Conservation (phyloP, 1,140 invertebrate genomes). For the Homarus americanus region DNA sequence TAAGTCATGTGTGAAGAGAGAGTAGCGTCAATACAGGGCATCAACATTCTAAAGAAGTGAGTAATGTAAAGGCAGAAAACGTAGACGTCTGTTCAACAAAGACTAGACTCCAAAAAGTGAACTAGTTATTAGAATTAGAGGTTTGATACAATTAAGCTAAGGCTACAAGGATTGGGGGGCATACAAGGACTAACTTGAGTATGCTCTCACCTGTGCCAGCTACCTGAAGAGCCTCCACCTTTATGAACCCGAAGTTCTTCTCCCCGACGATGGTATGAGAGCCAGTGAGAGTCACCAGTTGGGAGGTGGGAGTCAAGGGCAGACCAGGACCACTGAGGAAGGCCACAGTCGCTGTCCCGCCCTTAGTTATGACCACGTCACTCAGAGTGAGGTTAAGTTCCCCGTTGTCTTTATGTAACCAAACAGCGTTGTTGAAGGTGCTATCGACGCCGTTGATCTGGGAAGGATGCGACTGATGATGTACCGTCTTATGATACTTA, state of each 20-base stretch:
- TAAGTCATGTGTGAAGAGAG: too few species aligned
- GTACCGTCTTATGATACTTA: too few species aligned
- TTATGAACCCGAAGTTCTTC: background rate
- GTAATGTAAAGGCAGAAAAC: too few species aligned
- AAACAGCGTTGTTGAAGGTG: background rate
- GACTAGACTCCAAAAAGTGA: too few species aligned
- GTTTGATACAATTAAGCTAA: too few species aligned
- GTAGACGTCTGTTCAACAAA: too few species aligned
- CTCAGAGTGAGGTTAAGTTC: background rate
- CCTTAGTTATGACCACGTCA: background rate
- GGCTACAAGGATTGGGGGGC: too few species aligned
- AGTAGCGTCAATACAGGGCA: too few species aligned
- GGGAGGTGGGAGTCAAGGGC: background rate
- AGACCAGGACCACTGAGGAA: background rate
- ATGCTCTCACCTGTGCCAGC: background rate
- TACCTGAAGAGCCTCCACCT: background rate
- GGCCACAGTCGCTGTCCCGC: background rate
- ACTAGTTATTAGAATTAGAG: too few species aligned
- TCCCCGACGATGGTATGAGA: background rate
- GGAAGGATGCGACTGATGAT: background rate
- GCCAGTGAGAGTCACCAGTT: background rate
- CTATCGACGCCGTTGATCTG: background rate
- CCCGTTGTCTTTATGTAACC: background rate
- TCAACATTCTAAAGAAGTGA: too few species aligned
- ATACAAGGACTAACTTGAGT: too few species aligned